A percentile compares a stretch with the other conserved stretches of the same genome.
These are phyloP conservation scores for Parauchenoglanis punctatus DNA, from an alignment of 2,797 vertebrate species.

Conservation along the genomic window DNA sequence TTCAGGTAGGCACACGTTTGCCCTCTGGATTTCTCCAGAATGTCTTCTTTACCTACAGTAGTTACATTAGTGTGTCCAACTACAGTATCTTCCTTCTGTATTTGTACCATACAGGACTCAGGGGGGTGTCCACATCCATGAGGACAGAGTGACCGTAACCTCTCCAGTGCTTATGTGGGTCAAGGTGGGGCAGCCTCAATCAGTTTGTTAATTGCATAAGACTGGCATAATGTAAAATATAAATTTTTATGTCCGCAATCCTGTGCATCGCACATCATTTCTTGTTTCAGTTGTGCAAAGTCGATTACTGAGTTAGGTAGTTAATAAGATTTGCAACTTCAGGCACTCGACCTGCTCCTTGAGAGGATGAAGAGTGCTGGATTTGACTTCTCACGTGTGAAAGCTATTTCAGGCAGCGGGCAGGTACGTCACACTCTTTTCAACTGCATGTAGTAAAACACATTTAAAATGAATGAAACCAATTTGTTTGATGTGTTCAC, in stretches of 20 bases:
- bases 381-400: constrained; percentile 84
- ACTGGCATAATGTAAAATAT: background rate
- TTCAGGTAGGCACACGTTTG: constrained; percentile 80
- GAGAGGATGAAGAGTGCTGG: constrained; percentile 84
- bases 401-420: constrained; percentile 88
- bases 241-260: background rate
- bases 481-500: constrained; percentile 11
- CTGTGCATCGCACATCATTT: background rate
- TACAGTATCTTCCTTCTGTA: background rate
- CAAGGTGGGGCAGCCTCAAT: constrained; percentile 77
- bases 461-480: constrained; percentile 3
- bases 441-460: background rate
- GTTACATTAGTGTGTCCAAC: background rate
- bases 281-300: background rate
- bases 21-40: background rate
- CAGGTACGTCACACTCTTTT: constrained; percentile 77
- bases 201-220: background rate
- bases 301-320: background rate
- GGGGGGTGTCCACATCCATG: constrained; percentile 85
- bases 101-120: constrained; percentile 78
- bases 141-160: constrained; percentile 85
- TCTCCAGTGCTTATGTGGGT: constrained; percentile 96
- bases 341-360: constrained; percentile 90
- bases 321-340: constrained; percentile 45
- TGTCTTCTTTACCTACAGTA: background rate